Evolutionary conservation across 1,140 invertebrate genomes (phyloP).

Genomic region (Musca vetustissima): DNA sequence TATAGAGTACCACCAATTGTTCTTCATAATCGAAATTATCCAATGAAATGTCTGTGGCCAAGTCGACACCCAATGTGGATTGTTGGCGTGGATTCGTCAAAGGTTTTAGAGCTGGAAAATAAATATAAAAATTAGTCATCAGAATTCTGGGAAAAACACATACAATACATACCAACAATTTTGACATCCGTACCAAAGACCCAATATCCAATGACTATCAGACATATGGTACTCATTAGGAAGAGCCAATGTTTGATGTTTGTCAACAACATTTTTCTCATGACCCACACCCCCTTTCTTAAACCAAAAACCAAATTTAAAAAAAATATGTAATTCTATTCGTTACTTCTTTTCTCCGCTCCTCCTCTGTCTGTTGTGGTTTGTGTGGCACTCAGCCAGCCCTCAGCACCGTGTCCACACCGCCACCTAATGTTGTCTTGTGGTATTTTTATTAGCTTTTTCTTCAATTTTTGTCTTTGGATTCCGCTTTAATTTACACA

Average conservation of each 20-base stretch:
- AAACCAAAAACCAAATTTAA: too few species aligned
- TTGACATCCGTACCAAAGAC: slow-evolving; percentile 1
- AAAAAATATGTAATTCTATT: too few species aligned
- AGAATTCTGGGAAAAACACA: not conserved
- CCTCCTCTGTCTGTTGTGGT: not conserved
- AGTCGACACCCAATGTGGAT: too few species aligned
- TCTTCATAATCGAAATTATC: slow-evolving; percentile 57
- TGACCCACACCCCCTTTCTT: not conserved
- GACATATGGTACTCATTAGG: slow-evolving; percentile 5
- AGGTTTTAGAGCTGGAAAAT: slow-evolving; percentile 6
- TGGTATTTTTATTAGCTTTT: slow-evolving; percentile 1
- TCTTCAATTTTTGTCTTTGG: not conserved
- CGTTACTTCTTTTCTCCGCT: too few species aligned
- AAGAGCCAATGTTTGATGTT: slow-evolving; percentile 12
- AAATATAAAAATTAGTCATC: too few species aligned
- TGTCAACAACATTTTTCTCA: slow-evolving; percentile 17
- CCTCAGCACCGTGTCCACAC: not conserved
- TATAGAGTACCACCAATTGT: slow-evolving; percentile 85
- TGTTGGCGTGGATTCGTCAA: not conserved
- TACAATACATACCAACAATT: slow-evolving; percentile 3
- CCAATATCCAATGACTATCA: slow-evolving; percentile 14
- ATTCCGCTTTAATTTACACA: not conserved
- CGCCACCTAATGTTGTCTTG: not conserved
- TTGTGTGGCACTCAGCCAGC: not conserved
- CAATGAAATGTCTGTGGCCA: not conserved